Conservation (phyloP, 2,888 invertebrate genomes). For the Acrobasis consociella region DNA sequence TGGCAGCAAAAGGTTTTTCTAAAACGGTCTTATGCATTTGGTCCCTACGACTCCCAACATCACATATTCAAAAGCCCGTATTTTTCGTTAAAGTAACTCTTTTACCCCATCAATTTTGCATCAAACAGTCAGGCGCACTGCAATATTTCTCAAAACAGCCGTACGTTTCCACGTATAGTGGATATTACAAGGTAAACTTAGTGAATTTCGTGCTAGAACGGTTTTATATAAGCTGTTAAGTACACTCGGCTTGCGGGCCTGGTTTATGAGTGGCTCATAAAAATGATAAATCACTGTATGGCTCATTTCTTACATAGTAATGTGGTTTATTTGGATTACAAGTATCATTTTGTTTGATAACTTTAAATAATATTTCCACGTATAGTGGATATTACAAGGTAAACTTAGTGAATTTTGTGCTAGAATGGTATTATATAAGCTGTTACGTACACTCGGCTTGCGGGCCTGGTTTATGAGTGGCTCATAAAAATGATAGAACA, state of each 20-base stretch:
- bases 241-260: constrained; percentile 74
- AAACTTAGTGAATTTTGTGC: constrained; percentile 65
- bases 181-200: constrained; percentile 60
- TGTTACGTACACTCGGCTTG: constrained; percentile 76
- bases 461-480: constrained; percentile 69
- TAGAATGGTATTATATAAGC: constrained; percentile 73
- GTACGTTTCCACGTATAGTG: constrained; percentile 52
- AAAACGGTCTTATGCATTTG: too few species aligned
- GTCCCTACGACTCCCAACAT: too few species aligned
- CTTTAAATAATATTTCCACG: constrained; percentile 45
- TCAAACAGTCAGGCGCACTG: neutral
- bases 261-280: constrained; percentile 73
- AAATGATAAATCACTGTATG: constrained; percentile 73
- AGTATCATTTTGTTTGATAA: constrained; percentile 7
- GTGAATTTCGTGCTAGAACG: constrained; percentile 67
- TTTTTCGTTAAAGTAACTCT: neutral
- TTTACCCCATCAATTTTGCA: neutral
- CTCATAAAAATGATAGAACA: constrained; percentile 79
- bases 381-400: constrained; percentile 57
- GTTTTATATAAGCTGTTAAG: constrained; percentile 76
- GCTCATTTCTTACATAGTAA: constrained; percentile 49
- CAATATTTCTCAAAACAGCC: constrained; percentile 29
- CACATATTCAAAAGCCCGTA: too few species aligned
- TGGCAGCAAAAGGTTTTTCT: too few species aligned
- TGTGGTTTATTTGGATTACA: constrained; percentile 26